phyloP scores from a whole-genome alignment of 2,113 vertebrate species.

The Oplegnathus fasciatus region DNA sequence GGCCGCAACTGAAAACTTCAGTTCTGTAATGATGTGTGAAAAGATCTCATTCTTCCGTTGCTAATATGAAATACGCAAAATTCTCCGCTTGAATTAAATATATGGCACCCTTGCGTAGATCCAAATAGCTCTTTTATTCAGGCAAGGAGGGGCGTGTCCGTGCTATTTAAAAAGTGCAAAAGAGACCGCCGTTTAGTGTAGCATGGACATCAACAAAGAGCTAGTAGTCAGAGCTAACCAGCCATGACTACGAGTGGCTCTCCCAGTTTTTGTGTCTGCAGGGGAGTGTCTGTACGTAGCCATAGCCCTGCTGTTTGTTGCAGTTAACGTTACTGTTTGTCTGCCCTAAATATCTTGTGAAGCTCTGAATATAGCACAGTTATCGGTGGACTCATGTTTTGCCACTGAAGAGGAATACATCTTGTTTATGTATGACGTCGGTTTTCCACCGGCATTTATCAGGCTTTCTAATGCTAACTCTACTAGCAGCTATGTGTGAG shows the following conservation, averaged over 20 bases:
- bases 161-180: no score
- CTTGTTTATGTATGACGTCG: neutral
- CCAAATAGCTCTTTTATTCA: no score
- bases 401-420: neutral
- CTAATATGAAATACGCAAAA: no score
- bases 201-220: no score
- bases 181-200: no score
- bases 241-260: neutral
- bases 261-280: no score
- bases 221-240: neutral
- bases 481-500: neutral
- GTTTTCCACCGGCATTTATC: neutral
- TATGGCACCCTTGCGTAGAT: no score
- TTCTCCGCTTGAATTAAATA: no score
- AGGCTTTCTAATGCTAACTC: neutral
- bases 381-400: neutral
- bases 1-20: constrained; percentile 58
- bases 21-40: no score
- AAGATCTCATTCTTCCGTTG: neutral
- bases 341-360: neutral
- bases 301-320: neutral
- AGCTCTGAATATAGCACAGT: no score
- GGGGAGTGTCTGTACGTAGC: no score
- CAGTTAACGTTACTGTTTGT: neutral
- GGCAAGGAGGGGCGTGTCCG: no score